Evolutionary conservation across 2,113 vertebrate species (phyloP).

Genomic region (Seriola rivoliana): DNA sequence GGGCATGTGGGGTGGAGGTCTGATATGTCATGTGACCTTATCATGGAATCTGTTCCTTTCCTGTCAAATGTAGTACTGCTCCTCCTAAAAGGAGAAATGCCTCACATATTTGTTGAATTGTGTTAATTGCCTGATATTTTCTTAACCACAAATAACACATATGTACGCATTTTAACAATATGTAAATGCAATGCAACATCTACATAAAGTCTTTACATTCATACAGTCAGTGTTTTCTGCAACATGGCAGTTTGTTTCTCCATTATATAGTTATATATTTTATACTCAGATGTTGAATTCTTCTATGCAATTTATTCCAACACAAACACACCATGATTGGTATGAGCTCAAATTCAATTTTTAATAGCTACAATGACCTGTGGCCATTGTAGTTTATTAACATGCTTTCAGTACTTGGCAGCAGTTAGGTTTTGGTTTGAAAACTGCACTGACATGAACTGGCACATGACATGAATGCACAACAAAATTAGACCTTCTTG

Average conservation of each 20-base stretch:
- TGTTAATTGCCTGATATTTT: neutral
- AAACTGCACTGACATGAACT: neutral
- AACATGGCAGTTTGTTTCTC: neutral
- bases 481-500: neutral
- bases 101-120: neutral
- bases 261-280: neutral
- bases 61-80: neutral
- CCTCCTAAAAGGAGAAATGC: neutral
- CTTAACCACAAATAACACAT: neutral
- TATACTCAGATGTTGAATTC: neutral
- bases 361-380: neutral
- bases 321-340: too few relatives aligned
- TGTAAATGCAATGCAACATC: neutral
- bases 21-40: neutral
- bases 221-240: neutral
- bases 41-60: neutral
- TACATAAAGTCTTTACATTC: neutral
- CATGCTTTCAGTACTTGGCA: neutral
- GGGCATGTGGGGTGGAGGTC: conserved; percentile 23
- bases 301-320: too few relatives aligned
- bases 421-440: neutral
- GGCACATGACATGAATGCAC: neutral
- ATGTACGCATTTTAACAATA: neutral
- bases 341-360: neutral
- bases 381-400: neutral